Evolutionary conservation across 2,797 vertebrate species (phyloP).

Genomic region (Allobates femoralis): DNA sequence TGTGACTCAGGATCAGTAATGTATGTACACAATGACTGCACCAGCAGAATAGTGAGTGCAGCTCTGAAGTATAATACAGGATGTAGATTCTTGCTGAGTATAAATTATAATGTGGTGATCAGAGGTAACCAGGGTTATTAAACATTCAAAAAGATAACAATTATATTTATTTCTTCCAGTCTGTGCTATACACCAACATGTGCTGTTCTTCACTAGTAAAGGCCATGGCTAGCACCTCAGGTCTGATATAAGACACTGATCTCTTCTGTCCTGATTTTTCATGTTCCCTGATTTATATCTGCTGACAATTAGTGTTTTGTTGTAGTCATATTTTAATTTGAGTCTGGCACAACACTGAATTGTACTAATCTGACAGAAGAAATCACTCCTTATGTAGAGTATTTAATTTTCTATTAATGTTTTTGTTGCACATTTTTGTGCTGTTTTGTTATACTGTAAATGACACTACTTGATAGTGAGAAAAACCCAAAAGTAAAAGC

Average conservation of each 20-base stretch:
- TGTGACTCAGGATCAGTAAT: too few relatives aligned
- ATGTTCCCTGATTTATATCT: background rate
- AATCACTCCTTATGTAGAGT: conserved; percentile 77
- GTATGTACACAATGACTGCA: too few relatives aligned
- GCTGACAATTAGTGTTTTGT: conserved; percentile 79
- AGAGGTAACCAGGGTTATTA: background rate
- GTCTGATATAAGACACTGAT: background rate
- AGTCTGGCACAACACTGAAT: conserved; percentile 76
- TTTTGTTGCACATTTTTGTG: conserved; percentile 80
- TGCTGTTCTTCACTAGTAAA: too few relatives aligned
- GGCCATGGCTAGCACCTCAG: too few relatives aligned
- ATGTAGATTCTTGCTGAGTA: too few relatives aligned
- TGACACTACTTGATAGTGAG: conserved; percentile 86
- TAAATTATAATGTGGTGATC: too few relatives aligned
- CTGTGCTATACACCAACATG: background rate
- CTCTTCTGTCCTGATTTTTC: too few relatives aligned
- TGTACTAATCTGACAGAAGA: conserved; percentile 72
- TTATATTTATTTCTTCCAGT: background rate
- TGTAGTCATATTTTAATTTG: conserved; percentile 57
- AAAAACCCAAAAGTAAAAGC: conserved; percentile 81
- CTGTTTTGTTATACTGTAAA: conserved; percentile 81
- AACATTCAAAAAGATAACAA: background rate
- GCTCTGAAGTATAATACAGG: too few relatives aligned
- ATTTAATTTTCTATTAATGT: conserved; percentile 73
- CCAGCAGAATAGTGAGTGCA: too few relatives aligned